These are phyloP conservation scores for Drosophila persimilis DNA, from an alignment of 1,140 invertebrate species.

Conservation along the genomic window DNA sequence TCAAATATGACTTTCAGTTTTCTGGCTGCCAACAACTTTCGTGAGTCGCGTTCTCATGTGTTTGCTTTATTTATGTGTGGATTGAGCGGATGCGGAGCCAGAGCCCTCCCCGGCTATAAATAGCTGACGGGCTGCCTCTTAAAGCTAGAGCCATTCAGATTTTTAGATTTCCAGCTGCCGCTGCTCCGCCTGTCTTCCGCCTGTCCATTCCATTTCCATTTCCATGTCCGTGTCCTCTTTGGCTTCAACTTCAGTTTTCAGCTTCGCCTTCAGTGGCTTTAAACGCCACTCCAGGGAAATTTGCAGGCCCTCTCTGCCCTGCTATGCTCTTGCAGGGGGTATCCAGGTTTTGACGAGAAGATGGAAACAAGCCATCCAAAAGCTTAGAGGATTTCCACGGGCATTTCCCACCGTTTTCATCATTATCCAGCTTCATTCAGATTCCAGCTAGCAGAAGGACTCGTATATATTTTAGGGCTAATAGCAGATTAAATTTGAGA, in stretches of 20 bases:
- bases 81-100: constrained; percentile 1
- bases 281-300: constrained; percentile 74
- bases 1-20: constrained; percentile 80
- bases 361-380: too few relatives aligned
- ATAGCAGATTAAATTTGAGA: too few relatives aligned
- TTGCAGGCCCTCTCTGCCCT: constrained; percentile 31
- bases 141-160: constrained; percentile 22
- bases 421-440: too few relatives aligned
- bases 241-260: not conserved
- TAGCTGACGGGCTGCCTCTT: constrained; percentile 30
- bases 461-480: too few relatives aligned
- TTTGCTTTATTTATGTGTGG: constrained; percentile 49
- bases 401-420: too few relatives aligned
- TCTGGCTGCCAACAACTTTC: constrained; percentile 64
- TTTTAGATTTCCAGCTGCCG: not conserved
- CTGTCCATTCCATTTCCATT: not conserved
- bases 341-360: too few relatives aligned
- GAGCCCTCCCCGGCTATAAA: constrained; percentile 20
- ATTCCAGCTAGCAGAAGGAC: too few relatives aligned
- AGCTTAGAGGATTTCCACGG: too few relatives aligned
- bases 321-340: not conserved
- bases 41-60: constrained; percentile 48
- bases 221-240: not conserved
- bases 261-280: constrained; percentile 7
- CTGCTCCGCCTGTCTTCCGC: not conserved